Evolutionary conservation across 1,140 invertebrate species (phyloP), one percentile per base, ranked within the genome.

Genomic region (Sinonovacula constricta): DNA sequence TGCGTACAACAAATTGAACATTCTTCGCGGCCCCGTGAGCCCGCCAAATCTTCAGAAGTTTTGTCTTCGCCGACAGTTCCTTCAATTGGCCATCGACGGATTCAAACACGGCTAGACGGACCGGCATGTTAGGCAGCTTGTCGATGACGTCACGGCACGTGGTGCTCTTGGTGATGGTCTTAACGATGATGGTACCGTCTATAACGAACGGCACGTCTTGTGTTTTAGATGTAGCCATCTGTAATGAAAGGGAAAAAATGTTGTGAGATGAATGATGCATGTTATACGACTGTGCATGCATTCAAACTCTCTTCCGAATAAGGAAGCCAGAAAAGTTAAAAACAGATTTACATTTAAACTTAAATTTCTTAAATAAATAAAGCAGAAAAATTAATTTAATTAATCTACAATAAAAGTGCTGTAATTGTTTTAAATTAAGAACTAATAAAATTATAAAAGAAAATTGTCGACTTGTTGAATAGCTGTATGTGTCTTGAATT

Each of bases 1-100:
- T 66, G n/a, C 54, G 49, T 10, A 76, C 54, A 7, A 57, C 72
- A 59, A 76, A 76, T 39, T 56, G 31, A 2, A 76, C 72, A 1
- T 66, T 65, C 30, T 67, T 67, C 10, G 60, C 10, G 22, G 62
- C 28, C 33, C 60, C 72, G 28, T 67, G 26, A 4, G 62, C 53
- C n/a, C 72, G 72, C 62, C 62, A 76, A 7, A 67, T 60, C 39
- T 76, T 76, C 53, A 76, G 49, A 31, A 76, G 30, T 36, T 67
- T 76, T 10, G 45, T 67, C 56, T 67, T 76, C 22, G 49, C 72
- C 14, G 62, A 24, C 63, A 76, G 63, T 65, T 76, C 51, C 30
- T 66, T 76, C 53, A 66, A 49, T 4, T 57, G 24, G 7, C 72
- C 72, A n/a, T 76, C 72, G n/a, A 67, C 63, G 1, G 53, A 66